Conservation (phyloP, 2,888 invertebrate genomes). For the Drosophila rubida region DNA sequence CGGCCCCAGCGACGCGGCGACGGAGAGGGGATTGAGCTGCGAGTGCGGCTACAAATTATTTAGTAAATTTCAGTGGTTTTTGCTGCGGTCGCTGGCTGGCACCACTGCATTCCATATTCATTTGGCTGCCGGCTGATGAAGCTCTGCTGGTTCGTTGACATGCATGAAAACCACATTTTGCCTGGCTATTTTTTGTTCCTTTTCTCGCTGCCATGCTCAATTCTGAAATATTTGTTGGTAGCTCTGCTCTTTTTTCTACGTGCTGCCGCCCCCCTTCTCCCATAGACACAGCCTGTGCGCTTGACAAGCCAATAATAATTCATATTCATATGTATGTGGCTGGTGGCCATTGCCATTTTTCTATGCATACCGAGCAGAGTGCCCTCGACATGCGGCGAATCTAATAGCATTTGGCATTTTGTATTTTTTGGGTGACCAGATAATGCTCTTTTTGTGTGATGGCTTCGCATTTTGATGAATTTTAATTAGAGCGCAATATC, state of each 20-base stretch:
- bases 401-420: constrained; percentile 54
- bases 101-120: constrained; percentile 70
- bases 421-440: constrained; percentile 13
- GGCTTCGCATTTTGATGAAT: constrained; percentile 1
- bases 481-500: constrained; percentile 17
- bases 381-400: constrained; percentile 39
- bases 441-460: constrained; percentile 14
- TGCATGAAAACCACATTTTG: constrained; percentile 56
- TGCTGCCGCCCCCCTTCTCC: too few relatives aligned
- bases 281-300: constrained; percentile 31
- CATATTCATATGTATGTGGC: constrained; percentile 60
- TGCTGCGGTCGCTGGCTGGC: constrained; percentile 2
- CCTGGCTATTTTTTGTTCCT: constrained; percentile 24
- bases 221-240: constrained; percentile 35
- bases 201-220: constrained; percentile 18
- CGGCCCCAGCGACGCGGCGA: not conserved
- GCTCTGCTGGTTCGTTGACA: constrained; percentile 68
- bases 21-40: constrained; percentile 3
- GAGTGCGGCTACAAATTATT: constrained; percentile 70
- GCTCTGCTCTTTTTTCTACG: constrained; percentile 10
- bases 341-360: constrained; percentile 55
- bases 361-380: too few relatives aligned
- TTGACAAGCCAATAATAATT: constrained; percentile 78
- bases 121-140: constrained; percentile 43
- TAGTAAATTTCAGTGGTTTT: constrained; percentile 63